A percentile compares a stretch with the other conserved stretches of the same genome.
Evolutionary conservation across 2,113 vertebrate species (phyloP).

Genomic region (Oncorhynchus keta): DNA sequence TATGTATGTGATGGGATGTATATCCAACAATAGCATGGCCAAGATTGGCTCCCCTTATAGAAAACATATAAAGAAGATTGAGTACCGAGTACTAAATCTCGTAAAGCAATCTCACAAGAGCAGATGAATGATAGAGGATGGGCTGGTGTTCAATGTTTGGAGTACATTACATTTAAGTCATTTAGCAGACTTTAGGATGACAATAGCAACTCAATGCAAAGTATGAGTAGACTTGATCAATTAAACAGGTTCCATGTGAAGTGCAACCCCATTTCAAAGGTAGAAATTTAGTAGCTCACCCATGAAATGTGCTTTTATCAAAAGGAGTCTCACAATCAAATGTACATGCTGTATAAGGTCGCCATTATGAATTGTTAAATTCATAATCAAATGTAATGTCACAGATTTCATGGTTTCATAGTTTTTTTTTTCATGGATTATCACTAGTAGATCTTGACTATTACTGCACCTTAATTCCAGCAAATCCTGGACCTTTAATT

Average conservation of each 20-base stretch:
- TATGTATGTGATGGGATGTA: background rate
- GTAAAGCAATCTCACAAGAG: constrained; percentile 31
- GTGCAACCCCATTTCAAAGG: too few species aligned
- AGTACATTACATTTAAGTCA: too few species aligned
- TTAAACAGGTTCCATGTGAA: background rate
- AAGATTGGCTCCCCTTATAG: constrained; percentile 25
- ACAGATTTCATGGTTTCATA: too few species aligned
- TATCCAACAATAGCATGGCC: background rate
- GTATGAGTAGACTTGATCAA: background rate
- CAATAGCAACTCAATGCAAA: background rate
- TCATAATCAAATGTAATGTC: too few species aligned
- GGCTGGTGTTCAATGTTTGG: constrained; percentile 28
- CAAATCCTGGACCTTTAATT: too few species aligned
- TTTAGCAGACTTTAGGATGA: too few species aligned
- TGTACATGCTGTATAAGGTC: background rate
- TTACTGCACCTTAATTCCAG: background rate
- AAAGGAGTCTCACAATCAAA: background rate
- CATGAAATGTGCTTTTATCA: background rate
- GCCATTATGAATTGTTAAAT: background rate
- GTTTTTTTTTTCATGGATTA: too few species aligned
- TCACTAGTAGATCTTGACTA: too few species aligned
- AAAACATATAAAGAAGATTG: constrained; percentile 48
- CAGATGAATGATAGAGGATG: constrained; percentile 17
- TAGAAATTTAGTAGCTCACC: background rate
- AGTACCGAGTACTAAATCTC: constrained; percentile 34